phyloP scores from a whole-genome alignment of 2,888 invertebrate genomes.

The Neocrepidodera transversa region DNA sequence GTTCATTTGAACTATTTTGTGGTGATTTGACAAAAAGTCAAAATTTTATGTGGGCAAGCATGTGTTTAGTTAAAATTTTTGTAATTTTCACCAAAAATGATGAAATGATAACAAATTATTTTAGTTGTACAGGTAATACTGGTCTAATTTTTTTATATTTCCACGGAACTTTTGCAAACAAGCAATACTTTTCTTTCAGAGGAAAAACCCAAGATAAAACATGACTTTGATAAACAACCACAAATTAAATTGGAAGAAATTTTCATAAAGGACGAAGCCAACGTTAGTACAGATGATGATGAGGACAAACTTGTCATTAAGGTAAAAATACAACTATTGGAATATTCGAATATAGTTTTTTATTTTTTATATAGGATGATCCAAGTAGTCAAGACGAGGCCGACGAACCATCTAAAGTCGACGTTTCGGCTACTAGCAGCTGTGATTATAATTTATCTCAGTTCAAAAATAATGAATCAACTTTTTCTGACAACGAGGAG shows the following conservation, averaged over 20 bases:
- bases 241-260: too few relatives aligned
- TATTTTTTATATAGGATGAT: slow-evolving; percentile 43
- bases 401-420: slow-evolving; percentile 45
- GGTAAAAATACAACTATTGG: slow-evolving; percentile 1
- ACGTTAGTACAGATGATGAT: slow-evolving; percentile 57
- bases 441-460: slow-evolving; percentile 77
- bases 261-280: slow-evolving; percentile 45
- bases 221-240: slow-evolving; percentile 20
- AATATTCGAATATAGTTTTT: not conserved
- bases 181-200: slow-evolving; percentile 3
- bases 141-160: too few relatives aligned
- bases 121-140: too few relatives aligned
- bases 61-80: too few relatives aligned
- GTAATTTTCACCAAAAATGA: too few relatives aligned
- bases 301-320: slow-evolving; percentile 59
- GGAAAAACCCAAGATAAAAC: slow-evolving; percentile 24
- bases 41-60: too few relatives aligned
- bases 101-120: too few relatives aligned
- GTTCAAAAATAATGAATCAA: slow-evolving; percentile 64
- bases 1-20: too few relatives aligned
- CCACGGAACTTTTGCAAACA: not conserved
- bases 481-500: slow-evolving; percentile 50
- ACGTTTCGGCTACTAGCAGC: slow-evolving; percentile 69
- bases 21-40: too few relatives aligned
- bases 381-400: slow-evolving; percentile 51